These are phyloP conservation scores for Meganola albula DNA, from an alignment of 2,888 invertebrate species.

Conservation along the genomic window DNA sequence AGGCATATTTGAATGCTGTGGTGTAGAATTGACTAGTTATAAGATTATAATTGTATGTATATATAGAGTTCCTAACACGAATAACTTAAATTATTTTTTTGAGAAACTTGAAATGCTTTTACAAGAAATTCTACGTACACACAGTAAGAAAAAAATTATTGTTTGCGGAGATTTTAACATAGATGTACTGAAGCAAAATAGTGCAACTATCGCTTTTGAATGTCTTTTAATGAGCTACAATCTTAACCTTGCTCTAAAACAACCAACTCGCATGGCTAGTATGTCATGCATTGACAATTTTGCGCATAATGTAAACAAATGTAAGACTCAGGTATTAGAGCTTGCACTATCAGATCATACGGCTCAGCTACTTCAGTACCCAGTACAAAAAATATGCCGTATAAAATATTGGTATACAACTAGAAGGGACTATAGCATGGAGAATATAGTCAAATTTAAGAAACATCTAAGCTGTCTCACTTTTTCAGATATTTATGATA, in stretches of 20 bases:
- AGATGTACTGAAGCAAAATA: not conserved
- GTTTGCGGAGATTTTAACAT: constrained; percentile 3
- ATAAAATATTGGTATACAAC: not conserved
- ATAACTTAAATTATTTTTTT: not conserved
- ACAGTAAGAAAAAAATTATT: not conserved
- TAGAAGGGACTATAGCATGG: constrained; percentile 1
- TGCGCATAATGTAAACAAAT: not conserved
- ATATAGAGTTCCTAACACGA: not conserved
- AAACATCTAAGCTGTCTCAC: not conserved
- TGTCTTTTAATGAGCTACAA: not conserved
- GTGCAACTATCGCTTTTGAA: not conserved
- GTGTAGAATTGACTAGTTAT: not conserved
- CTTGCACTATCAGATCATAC: constrained; percentile 3
- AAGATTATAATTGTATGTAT: not conserved
- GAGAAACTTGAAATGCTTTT: not conserved
- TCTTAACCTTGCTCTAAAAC: not conserved
- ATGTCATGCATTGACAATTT: constrained; percentile 1
- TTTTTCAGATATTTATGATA: not conserved
- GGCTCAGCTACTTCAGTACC: not conserved
- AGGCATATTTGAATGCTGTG: constrained; percentile 1
- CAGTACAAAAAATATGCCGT: not conserved
- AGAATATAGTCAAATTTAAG: constrained; percentile 3
- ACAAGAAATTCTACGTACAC: not conserved
- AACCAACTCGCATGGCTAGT: constrained; percentile 1
- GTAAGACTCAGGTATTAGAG: constrained; percentile 1